Evolutionary conservation across 2,888 invertebrate genomes (phyloP).

Genomic region (Thymelicus lineola): DNA sequence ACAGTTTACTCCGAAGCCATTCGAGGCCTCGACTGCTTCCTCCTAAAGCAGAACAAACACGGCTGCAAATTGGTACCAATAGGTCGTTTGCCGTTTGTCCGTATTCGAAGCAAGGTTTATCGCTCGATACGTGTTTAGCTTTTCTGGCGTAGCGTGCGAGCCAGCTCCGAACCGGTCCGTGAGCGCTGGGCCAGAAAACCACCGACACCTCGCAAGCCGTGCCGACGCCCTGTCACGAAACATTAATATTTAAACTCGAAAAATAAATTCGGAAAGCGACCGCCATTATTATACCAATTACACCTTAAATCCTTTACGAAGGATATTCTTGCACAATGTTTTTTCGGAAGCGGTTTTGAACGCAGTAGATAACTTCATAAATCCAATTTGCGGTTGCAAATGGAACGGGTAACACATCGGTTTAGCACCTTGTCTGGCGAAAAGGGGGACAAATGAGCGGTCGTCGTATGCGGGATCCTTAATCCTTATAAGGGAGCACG

Average conservation of each 20-base stretch:
- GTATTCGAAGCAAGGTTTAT: constrained; percentile 75
- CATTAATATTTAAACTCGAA: constrained; percentile 79
- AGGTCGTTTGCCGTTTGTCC: constrained; percentile 72
- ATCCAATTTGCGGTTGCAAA: constrained; percentile 63
- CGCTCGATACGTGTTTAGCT: constrained; percentile 75
- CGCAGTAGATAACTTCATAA: constrained; percentile 50
- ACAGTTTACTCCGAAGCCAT: constrained; percentile 52
- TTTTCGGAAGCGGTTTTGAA: constrained; percentile 55
- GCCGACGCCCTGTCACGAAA: constrained; percentile 79
- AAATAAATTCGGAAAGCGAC: constrained; percentile 67
- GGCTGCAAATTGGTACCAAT: constrained; percentile 77
- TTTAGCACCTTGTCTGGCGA: constrained; percentile 72
- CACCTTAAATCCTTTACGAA: constrained; percentile 53
- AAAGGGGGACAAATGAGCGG: constrained; percentile 73
- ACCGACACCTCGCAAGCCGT: constrained; percentile 75
- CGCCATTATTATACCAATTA: constrained; percentile 74
- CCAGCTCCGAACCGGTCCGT: constrained; percentile 76
- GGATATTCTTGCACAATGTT: constrained; percentile 45
- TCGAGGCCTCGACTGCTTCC: constrained; percentile 38
- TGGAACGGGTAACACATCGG: constrained; percentile 57
- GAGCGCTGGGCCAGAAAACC: constrained; percentile 83
- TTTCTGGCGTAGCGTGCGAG: constrained; percentile 73
- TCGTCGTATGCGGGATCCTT: constrained; percentile 61
- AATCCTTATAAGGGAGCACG: constrained; percentile 66
- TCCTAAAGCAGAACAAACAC: constrained; percentile 54